These are phyloP conservation scores for Lepetodrilus schrolli DNA, from an alignment of 2,888 invertebrate species.

Conservation along the genomic window DNA sequence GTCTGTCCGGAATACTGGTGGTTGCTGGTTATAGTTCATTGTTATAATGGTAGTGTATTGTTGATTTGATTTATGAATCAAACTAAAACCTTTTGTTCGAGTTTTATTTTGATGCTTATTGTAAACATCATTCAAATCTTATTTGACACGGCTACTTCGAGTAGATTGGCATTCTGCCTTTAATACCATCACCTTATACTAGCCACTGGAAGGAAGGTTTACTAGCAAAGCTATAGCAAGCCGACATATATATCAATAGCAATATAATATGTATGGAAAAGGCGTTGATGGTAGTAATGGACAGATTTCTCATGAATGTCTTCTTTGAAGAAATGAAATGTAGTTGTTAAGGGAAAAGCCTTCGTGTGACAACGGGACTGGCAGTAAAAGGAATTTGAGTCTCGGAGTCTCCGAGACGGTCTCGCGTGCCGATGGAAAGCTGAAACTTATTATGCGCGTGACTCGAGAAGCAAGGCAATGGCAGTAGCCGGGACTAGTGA, in stretches of 20 bases:
- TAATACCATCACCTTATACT: too few species aligned
- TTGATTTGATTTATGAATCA: too few species aligned
- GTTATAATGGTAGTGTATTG: too few species aligned
- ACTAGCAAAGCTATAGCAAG: too few species aligned
- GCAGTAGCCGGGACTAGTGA: background rate
- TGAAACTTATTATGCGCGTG: slow-evolving; percentile 20
- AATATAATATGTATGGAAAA: background rate
- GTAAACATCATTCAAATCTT: too few species aligned
- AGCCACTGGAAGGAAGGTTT: too few species aligned
- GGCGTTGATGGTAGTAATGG: slow-evolving; percentile 3
- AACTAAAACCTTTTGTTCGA: too few species aligned
- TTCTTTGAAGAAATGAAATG: slow-evolving; percentile 12
- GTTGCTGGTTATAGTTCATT: too few species aligned
- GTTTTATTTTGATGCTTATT: too few species aligned
- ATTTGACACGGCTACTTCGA: too few species aligned
- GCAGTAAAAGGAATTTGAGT: background rate
- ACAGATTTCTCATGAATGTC: background rate
- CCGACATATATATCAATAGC: background rate
- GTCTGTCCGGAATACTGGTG: too few species aligned
- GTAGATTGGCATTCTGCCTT: too few species aligned
- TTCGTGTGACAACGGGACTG: slow-evolving; percentile 5
- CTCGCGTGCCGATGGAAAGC: slow-evolving; percentile 22
- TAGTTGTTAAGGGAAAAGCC: background rate
- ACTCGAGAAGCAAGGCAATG: slow-evolving; percentile 2
- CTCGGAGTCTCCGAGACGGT: background rate